A percentile compares a stretch with the other conserved stretches of the same genome.
Conservation (phyloP, 2,113 vertebrate genomes). For the Condylura cristata region DNA sequence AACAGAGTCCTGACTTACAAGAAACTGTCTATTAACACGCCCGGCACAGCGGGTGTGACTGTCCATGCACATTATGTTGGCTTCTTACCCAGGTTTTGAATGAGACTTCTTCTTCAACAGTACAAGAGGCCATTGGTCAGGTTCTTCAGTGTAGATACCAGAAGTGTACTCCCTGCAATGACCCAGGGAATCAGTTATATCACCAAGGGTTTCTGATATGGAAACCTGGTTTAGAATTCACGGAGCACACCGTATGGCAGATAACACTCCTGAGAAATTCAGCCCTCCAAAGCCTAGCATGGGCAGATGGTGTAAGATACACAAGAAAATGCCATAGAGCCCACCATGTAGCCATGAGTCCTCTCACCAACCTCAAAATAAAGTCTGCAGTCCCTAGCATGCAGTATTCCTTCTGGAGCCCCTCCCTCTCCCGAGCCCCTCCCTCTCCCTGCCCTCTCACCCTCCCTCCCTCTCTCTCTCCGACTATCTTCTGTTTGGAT, state of each 20-base stretch:
- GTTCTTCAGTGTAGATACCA: accelerated
- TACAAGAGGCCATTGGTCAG: background rate
- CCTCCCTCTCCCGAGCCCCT: background rate
- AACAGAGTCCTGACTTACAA: background rate
- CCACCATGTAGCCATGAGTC: accelerated
- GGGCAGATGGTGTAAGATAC: background rate
- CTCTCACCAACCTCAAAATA: background rate
- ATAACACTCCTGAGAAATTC: background rate
- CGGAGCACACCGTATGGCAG: background rate
- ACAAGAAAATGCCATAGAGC: background rate
- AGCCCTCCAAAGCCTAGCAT: background rate
- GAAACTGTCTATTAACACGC: background rate
- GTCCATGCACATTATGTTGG: background rate
- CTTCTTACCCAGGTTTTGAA: background rate
- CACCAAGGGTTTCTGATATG: background rate
- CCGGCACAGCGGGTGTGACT: background rate
- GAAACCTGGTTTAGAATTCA: background rate
- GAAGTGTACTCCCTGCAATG: background rate
- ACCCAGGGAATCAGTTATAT: background rate
- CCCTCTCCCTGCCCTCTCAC: background rate
- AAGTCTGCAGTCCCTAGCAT: background rate
- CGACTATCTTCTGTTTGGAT: background rate
- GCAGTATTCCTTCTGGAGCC: background rate
- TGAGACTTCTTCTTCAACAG: background rate
- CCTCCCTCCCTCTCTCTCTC: too few species aligned